Conservation (phyloP, 2,113 vertebrate genomes). For the Puntigrus tetrazona region DNA sequence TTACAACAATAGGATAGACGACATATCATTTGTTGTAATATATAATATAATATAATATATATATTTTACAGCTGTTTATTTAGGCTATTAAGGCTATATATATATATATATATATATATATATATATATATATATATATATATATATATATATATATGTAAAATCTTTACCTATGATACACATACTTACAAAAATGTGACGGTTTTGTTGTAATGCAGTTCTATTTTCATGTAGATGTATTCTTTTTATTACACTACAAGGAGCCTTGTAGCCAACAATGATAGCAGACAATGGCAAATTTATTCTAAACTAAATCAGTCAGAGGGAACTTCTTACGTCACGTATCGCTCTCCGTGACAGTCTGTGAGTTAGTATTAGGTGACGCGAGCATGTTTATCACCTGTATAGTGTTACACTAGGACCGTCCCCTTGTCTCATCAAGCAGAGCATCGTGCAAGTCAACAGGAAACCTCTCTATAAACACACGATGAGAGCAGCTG, state of each 20-base stretch:
- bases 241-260: background rate
- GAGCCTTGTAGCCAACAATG: background rate
- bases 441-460: background rate
- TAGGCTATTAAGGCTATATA: too few relatives aligned
- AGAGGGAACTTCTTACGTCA: background rate
- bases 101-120: too few relatives aligned
- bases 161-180: too few relatives aligned
- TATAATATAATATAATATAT: too few relatives aligned
- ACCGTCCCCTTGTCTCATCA: background rate
- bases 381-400: conserved; percentile 7
- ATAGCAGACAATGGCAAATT: background rate
- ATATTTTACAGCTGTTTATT: too few relatives aligned
- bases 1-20: too few relatives aligned
- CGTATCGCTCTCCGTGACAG: background rate
- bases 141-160: too few relatives aligned
- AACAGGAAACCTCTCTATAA: conserved; percentile 36
- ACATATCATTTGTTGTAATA: too few relatives aligned
- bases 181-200: too few relatives aligned
- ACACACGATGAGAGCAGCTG: background rate
- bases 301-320: background rate
- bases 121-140: too few relatives aligned
- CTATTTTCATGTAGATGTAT: background rate
- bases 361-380: background rate
- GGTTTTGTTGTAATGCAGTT: too few relatives aligned
- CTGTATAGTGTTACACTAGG: background rate